These are phyloP conservation scores for Canis aureus DNA, from an alignment of 2,113 vertebrate species.

Conservation along the genomic window DNA sequence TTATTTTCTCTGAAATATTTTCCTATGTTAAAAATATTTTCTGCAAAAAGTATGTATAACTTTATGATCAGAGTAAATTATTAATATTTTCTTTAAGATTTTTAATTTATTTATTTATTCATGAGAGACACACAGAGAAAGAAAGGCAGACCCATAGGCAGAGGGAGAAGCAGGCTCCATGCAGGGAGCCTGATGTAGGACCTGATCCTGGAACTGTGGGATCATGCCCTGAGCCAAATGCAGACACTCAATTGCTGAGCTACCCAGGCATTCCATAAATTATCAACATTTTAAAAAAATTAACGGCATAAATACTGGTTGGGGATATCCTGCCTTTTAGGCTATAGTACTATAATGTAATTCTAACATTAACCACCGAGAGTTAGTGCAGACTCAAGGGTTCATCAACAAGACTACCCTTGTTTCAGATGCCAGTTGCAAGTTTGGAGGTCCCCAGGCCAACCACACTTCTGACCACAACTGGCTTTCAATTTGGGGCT, in stretches of 20 bases:
- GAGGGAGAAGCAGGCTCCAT: too few species aligned
- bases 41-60: not conserved
- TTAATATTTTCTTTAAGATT: too few species aligned
- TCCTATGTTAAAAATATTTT: conserved; percentile 1
- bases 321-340: not conserved
- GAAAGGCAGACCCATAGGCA: too few species aligned
- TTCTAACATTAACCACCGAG: not conserved
- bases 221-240: too few species aligned
- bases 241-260: too few species aligned
- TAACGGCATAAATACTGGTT: not conserved
- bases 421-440: not conserved
- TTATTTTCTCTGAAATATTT: not conserved
- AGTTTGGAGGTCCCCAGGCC: not conserved
- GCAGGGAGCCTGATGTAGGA: too few species aligned
- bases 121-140: too few species aligned
- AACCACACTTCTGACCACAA: not conserved
- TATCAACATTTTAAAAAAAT: not conserved
- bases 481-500: not conserved
- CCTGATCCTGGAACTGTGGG: too few species aligned
- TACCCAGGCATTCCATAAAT: not conserved
- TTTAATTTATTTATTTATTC: too few species aligned
- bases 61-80: not conserved
- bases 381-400: not conserved
- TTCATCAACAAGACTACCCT: not conserved
- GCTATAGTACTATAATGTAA: not conserved